A percentile compares a stretch with the other conserved stretches of the same genome.
phyloP scores from a whole-genome alignment of 2,888 invertebrate genomes.

The Horisme vitalbata region DNA sequence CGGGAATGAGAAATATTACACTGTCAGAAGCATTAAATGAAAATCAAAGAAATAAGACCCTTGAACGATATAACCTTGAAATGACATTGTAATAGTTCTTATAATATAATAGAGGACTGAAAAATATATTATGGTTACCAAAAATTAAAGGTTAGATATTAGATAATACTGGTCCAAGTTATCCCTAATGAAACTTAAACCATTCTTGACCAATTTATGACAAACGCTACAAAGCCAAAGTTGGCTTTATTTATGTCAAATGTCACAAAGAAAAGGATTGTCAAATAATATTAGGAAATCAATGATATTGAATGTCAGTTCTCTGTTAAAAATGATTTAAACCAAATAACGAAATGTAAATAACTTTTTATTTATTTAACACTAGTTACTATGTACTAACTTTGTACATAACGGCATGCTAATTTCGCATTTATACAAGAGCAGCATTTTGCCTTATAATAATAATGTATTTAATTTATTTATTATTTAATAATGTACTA shows the following conservation, averaged over 20 bases:
- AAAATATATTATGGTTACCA: not conserved
- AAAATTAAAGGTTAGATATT: not conserved
- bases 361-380: slow-evolving; percentile 63
- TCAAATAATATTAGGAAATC: not conserved
- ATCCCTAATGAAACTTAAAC: too few species aligned
- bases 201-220: too few species aligned
- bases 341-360: slow-evolving; percentile 58
- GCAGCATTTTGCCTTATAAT: slow-evolving; percentile 51
- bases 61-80: too few species aligned
- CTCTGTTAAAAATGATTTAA: slow-evolving; percentile 33
- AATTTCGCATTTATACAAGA: slow-evolving; percentile 72
- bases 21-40: slow-evolving; percentile 3
- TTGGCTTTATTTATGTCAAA: too few species aligned
- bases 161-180: too few species aligned
- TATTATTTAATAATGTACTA: slow-evolving; percentile 57
- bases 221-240: too few species aligned
- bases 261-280: too few species aligned
- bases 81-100: slow-evolving; percentile 23
- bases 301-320: slow-evolving; percentile 16
- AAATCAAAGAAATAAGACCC: not conserved
- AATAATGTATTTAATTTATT: slow-evolving; percentile 57
- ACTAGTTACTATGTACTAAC: slow-evolving; percentile 59
- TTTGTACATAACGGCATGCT: slow-evolving; percentile 60
- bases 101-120: slow-evolving; percentile 10
- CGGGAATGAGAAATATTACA: slow-evolving; percentile 32